phyloP scores from a whole-genome alignment of 2,113 vertebrate genomes.

The Crypturellus undulatus region DNA sequence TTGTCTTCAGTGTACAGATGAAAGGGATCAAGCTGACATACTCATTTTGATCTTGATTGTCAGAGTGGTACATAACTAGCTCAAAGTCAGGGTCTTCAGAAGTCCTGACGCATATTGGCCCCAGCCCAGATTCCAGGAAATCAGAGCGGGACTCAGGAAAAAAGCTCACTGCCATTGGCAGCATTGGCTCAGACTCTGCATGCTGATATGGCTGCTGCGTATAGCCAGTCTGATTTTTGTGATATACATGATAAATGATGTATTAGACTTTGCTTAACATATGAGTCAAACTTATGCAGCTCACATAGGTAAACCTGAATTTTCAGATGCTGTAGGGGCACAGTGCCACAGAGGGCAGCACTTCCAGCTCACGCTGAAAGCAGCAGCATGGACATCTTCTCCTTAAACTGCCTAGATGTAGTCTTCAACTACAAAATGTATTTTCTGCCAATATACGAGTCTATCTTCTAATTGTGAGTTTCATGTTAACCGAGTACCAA shows the following conservation, averaged over 20 bases:
- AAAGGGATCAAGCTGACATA: not conserved
- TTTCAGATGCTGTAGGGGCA: not conserved
- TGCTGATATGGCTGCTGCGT: not conserved
- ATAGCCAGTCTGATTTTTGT: not conserved
- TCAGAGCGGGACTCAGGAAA: not conserved
- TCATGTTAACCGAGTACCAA: not conserved
- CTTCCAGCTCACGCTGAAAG: not conserved
- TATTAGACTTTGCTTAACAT: not conserved
- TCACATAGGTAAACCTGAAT: not conserved
- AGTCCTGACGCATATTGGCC: not conserved
- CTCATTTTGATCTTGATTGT: not conserved
- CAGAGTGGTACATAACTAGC: rapidly evolving
- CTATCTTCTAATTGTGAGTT: not conserved
- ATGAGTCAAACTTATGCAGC: not conserved
- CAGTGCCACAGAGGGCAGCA: rapidly evolving
- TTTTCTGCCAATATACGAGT: not conserved
- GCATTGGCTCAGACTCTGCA: not conserved
- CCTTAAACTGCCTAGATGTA: not conserved
- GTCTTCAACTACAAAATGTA: not conserved
- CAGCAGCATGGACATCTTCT: not conserved
- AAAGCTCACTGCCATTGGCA: not conserved
- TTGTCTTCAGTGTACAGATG: not conserved
- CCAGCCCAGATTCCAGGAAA: not conserved
- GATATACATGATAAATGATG: not conserved
- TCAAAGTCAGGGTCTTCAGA: not conserved